Evolutionary conservation across 2,113 vertebrate genomes (phyloP).

Genomic region (Rissa tridactyla): DNA sequence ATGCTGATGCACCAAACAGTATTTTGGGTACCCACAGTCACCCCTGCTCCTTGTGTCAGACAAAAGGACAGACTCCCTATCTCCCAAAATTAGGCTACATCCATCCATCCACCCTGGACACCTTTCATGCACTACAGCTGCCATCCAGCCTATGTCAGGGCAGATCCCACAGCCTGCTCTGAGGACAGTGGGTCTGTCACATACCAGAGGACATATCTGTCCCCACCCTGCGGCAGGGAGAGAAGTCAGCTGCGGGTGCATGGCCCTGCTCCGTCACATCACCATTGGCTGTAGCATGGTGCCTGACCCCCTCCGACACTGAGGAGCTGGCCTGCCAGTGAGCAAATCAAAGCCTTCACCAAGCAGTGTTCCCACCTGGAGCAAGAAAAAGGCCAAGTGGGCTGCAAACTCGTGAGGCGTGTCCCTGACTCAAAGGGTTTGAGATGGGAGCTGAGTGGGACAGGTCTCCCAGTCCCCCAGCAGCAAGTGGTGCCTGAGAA

Average conservation of each 20-base stretch:
- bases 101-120: neutral
- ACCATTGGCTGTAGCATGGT: rapidly evolving
- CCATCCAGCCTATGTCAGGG: neutral
- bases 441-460: neutral
- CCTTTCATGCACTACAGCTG: neutral
- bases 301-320: neutral
- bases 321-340: neutral
- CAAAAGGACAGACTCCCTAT: rapidly evolving
- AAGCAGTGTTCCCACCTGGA: neutral
- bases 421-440: neutral
- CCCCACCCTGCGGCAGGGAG: neutral
- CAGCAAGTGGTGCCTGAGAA: neutral
- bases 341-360: neutral
- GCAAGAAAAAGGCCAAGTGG: neutral
- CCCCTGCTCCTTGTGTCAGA: neutral
- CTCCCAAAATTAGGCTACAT: neutral
- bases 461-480: neutral
- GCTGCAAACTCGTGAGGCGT: neutral
- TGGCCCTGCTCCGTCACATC: neutral
- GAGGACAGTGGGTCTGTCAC: neutral
- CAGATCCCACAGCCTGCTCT: neutral
- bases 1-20: no score
- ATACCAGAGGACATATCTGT: neutral
- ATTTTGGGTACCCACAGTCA: neutral
- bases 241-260: neutral